A percentile compares a stretch with the other conserved stretches of the same genome.
These are phyloP conservation scores for Uria aalge DNA, from an alignment of 2,113 vertebrate species.

Conservation along the genomic window DNA sequence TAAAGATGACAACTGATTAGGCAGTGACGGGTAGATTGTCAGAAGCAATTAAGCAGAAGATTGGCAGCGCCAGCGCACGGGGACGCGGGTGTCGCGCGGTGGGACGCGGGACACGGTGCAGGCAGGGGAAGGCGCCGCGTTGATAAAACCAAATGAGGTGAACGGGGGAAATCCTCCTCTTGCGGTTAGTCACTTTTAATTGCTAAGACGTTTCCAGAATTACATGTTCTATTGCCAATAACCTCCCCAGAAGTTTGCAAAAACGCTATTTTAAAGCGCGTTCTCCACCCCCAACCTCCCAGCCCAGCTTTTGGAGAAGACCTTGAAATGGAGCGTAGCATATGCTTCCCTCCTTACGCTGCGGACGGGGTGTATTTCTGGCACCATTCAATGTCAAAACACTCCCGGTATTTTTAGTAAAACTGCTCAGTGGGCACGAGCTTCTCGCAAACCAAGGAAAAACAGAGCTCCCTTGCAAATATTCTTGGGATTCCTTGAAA, in stretches of 20 bases:
- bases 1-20: background rate
- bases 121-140: background rate
- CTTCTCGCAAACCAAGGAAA: background rate
- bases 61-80: rapidly evolving
- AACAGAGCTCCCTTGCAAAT: conserved; percentile 2
- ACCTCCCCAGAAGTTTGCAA: conserved; percentile 1
- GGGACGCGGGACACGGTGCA: background rate
- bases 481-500: background rate
- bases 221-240: background rate
- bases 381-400: conserved; percentile 5
- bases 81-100: background rate
- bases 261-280: background rate
- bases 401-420: background rate
- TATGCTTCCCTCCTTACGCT: background rate
- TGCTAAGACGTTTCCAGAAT: background rate
- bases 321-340: background rate
- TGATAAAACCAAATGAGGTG: background rate
- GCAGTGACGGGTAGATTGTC: background rate
- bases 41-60: background rate
- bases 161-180: conserved; percentile 9
- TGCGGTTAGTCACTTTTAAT: background rate
- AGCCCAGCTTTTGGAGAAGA: background rate
- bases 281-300: conserved; percentile 13
- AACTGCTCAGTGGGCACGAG: background rate
- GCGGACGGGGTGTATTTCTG: background rate